Conservation (phyloP, 2,797 vertebrate species). For the Phalanger gymnotis region DNA sequence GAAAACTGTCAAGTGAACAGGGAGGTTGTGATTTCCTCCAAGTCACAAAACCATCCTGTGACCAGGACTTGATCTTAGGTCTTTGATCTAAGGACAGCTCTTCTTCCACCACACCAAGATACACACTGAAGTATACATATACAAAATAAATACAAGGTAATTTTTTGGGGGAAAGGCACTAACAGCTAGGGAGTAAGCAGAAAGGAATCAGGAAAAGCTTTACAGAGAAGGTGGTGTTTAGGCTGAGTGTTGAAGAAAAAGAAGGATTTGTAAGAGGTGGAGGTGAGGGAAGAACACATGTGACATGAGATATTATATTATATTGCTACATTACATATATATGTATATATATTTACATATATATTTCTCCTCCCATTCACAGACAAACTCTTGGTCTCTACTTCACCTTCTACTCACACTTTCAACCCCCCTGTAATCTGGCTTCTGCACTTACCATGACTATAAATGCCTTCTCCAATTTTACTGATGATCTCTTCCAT, state of each 20-base stretch:
- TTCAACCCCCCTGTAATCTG: neutral
- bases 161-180: neutral
- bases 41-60: neutral
- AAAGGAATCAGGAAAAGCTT: neutral
- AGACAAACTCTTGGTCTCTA: no score
- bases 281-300: neutral
- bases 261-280: neutral
- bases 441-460: neutral
- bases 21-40: neutral
- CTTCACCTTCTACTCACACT: neutral
- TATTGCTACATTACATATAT: no score
- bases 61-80: no score
- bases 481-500: neutral
- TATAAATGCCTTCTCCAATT: neutral
- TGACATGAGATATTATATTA: neutral
- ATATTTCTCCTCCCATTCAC: no score
- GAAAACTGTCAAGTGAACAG: neutral
- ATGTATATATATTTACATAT: no score
- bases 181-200: neutral
- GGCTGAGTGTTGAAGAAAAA: neutral
- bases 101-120: neutral
- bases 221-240: neutral
- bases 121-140: neutral
- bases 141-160: neutral
- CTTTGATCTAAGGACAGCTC: neutral